Evolutionary conservation across 1,140 invertebrate species (phyloP), one percentile per base, ranked within the genome.

Genomic region (Drosophila guanche): DNA sequence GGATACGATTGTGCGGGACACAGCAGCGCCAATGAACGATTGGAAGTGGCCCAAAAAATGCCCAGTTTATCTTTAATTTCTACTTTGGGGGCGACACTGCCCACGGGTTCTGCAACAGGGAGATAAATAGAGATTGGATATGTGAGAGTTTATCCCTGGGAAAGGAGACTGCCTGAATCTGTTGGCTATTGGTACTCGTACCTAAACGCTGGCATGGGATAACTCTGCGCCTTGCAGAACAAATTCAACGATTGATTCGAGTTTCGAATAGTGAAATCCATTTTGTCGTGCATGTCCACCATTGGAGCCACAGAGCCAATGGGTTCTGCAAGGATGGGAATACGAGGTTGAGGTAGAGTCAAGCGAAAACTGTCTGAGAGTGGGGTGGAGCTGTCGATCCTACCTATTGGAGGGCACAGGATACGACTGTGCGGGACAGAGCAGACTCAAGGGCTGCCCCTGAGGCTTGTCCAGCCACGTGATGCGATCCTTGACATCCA

Each of bases 1-100:
- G 95, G 95, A 92, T 93, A 95, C n/a, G 94, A 95, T 92, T 96
- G 95, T 40, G 95, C 95, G 83, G 94, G 95, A 88, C 95, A 96
- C 8, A 95, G 92, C 48, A 96, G 90, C 2, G 92, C 94, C 52
- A 93, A 90, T 12, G 89, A 90, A 22, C 89, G 50, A 5, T 86
- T 81, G 2, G 93, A 91, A 0, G 54, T 52, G 23, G 77, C 75
- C 27, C 69, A 20, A 37, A 81, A 90, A 1, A 88, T 94, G 5
- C 80, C 81, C 5, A 50, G 27, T 46, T 93, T 92, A 52, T 93
- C 93, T 22, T 93, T 93, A 43, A 93, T 86, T 43, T 91, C 92
- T 54, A 95, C 93, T 91, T 94, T 95, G 42, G 95, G 95, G 50
- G 93, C 93, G 80, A 92, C 91, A 78, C 91, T 91, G 22, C 91